Evolutionary conservation across 2,797 vertebrate species (phyloP).

Genomic region (Hyperoplus lanceolatus): DNA sequence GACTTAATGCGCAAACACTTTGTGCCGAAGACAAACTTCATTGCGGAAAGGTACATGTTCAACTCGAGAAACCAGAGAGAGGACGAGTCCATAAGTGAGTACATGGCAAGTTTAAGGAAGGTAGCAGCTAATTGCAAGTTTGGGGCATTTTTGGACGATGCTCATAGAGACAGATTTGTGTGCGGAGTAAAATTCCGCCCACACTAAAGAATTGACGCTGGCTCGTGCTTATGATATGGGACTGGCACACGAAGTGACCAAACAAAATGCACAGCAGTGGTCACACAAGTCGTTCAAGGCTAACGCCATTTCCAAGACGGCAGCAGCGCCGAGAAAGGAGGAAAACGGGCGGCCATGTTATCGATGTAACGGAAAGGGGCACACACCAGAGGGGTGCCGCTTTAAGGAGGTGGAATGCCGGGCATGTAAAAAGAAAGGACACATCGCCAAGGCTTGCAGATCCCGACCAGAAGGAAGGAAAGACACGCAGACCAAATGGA

Average conservation of each 20-base stretch:
- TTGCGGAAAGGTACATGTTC: constrained; percentile 22
- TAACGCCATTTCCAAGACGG: not conserved
- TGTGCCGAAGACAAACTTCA: constrained; percentile 19
- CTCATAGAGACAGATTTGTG: constrained; percentile 27
- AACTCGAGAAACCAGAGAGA: constrained; percentile 10
- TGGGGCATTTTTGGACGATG: constrained; percentile 16
- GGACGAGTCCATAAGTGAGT: constrained; percentile 8
- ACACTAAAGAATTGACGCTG: not conserved
- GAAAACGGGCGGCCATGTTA: not conserved
- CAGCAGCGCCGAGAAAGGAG: not conserved
- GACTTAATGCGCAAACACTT: not conserved
- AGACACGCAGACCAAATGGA: not conserved
- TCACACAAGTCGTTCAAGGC: constrained; percentile 11
- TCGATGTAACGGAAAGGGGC: not conserved
- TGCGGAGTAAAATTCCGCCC: not conserved
- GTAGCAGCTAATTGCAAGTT: not conserved
- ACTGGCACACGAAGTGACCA: not conserved
- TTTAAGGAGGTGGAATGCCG: constrained; percentile 6
- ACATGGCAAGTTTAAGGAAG: constrained; percentile 20
- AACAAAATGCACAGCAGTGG: constrained; percentile 18
- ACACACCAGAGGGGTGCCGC: not conserved
- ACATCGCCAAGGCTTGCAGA: not conserved
- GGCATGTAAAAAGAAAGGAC: not conserved
- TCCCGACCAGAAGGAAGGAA: not conserved
- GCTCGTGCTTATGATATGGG: constrained; percentile 15